Evolutionary conservation across 2,113 vertebrate species (phyloP).

Genomic region (Nannobrachium achirus): DNA sequence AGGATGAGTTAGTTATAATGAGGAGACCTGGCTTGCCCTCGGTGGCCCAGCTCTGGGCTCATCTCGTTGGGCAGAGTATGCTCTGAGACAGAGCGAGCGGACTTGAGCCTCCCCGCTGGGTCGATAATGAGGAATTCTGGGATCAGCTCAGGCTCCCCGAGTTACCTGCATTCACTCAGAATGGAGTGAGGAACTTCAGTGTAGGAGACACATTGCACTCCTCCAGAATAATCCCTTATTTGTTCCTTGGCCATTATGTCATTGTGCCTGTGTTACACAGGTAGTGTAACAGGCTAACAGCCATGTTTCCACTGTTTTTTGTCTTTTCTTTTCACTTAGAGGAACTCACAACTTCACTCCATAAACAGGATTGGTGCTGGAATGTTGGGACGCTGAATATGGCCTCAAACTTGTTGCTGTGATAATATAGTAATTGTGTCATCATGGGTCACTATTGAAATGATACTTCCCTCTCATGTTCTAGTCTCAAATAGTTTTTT

Average conservation of each 20-base stretch:
- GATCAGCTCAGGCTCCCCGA: conserved; percentile 82
- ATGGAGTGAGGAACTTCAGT: conserved; percentile 81
- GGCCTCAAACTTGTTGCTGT: conserved; percentile 28
- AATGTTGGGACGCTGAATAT: conserved; percentile 38
- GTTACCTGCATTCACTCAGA: conserved; percentile 82
- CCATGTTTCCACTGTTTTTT: conserved; percentile 66
- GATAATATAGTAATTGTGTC: conserved; percentile 31
- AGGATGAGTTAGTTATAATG: conserved; percentile 83
- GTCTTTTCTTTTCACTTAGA: conserved; percentile 43
- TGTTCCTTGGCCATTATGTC: conserved; percentile 74
- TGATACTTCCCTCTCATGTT: not conserved
- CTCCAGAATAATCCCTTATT: conserved; percentile 78
- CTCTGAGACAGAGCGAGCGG: conserved; percentile 71
- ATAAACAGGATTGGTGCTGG: conserved; percentile 57
- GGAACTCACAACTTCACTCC: conserved; percentile 38
- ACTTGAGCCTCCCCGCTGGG: conserved; percentile 77
- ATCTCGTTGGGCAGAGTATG: conserved; percentile 72
- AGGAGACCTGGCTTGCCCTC: conserved; percentile 80
- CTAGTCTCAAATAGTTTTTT: conserved; percentile 45
- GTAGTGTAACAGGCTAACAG: conserved; percentile 43
- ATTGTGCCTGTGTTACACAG: conserved; percentile 3
- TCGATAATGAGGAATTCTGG: conserved; percentile 84
- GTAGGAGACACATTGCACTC: conserved; percentile 73
- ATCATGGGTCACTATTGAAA: conserved; percentile 22
- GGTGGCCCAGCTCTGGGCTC: conserved; percentile 73